A percentile compares a stretch with the other conserved stretches of the same genome.
Evolutionary conservation across 2,888 invertebrate species (phyloP).

Genomic region (Leptopilina myrica): DNA sequence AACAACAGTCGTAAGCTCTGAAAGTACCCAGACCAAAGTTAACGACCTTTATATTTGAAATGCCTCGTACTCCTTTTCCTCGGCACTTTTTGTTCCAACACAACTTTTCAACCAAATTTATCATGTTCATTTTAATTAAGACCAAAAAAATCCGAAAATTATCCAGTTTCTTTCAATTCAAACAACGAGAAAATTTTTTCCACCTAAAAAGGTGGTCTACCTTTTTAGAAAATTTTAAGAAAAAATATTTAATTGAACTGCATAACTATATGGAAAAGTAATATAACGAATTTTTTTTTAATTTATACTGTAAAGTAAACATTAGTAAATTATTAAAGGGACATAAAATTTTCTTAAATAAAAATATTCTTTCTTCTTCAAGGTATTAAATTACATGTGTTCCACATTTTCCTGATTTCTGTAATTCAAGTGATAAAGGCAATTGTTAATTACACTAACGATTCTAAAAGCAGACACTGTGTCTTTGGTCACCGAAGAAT

Average conservation of each 20-base stretch:
- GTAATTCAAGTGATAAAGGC: conserved; percentile 2
- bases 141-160: neutral
- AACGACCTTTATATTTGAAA: conserved; percentile 24
- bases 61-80: neutral
- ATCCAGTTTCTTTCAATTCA: too few relatives aligned
- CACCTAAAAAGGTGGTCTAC: too few relatives aligned
- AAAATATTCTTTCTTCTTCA: neutral
- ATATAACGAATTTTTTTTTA: too few relatives aligned
- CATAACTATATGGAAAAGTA: too few relatives aligned
- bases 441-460: conserved; percentile 13
- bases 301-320: too few relatives aligned
- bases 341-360: too few relatives aligned
- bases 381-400: neutral
- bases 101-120: neutral
- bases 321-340: too few relatives aligned
- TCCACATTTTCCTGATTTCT: neutral
- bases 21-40: conserved; percentile 22
- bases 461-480: conserved; percentile 2
- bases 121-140: conserved; percentile 10
- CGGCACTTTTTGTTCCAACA: neutral
- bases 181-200: too few relatives aligned
- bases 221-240: too few relatives aligned
- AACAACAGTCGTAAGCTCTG: conserved; percentile 17
- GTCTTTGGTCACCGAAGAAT: conserved; percentile 26
- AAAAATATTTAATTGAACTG: too few relatives aligned